These are phyloP conservation scores for Drosophila kanapiae DNA, from an alignment of 1,140 invertebrate species.

Conservation along the genomic window DNA sequence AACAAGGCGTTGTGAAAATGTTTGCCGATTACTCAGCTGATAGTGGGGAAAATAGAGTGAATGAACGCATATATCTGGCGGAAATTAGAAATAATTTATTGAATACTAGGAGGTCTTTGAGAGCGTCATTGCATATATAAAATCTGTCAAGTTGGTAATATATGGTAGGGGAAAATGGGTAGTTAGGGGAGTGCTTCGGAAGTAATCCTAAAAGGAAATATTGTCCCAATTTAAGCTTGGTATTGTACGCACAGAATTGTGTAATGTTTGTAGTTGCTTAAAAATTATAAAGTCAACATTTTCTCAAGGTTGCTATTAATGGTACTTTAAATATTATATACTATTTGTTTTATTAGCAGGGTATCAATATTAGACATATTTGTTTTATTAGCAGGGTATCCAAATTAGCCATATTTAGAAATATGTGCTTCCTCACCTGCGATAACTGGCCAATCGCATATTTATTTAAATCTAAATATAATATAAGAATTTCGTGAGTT, in stretches of 20 bases:
- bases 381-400: background rate
- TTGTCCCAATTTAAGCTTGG: background rate
- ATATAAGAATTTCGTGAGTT: constrained; percentile 31
- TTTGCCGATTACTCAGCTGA: constrained; percentile 31
- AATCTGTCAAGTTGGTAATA: background rate
- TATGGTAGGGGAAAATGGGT: background rate
- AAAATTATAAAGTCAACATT: background rate
- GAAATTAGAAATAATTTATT: constrained; percentile 15
- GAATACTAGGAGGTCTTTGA: background rate
- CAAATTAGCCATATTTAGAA: constrained; percentile 6
- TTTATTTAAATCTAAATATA: constrained; percentile 46
- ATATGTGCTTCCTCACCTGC: constrained; percentile 46
- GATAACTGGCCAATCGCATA: constrained; percentile 55
- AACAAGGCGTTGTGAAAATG: constrained; percentile 47
- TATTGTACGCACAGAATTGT: background rate
- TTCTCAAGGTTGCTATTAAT: background rate
- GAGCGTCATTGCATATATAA: constrained; percentile 6
- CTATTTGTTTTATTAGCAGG: background rate
- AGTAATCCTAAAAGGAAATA: background rate
- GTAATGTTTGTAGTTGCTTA: background rate
- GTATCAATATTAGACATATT: constrained; percentile 3
- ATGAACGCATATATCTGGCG: constrained; percentile 13
- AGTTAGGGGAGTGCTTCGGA: background rate
- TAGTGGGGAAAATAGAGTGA: constrained; percentile 22
- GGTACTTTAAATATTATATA: too few relatives aligned